Conservation (phyloP, 2,797 vertebrate species). For the Melanotaenia nigrans region DNA sequence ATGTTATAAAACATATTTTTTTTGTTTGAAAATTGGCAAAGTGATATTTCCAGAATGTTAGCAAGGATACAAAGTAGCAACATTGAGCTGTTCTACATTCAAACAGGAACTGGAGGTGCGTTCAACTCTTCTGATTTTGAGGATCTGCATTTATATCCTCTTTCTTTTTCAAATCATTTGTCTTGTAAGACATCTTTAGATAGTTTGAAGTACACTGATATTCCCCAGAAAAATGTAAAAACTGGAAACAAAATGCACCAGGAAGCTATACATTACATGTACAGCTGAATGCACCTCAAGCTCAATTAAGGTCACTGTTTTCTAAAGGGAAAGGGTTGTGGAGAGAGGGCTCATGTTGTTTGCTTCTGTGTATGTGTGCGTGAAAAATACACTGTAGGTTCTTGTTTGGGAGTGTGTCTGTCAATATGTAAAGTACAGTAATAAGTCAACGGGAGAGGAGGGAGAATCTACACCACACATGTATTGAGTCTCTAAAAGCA, state of each 20-base stretch:
- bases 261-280: slow-evolving; percentile 34
- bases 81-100: slow-evolving; percentile 83
- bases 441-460: slow-evolving; percentile 64
- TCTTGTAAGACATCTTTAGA: slow-evolving; percentile 29
- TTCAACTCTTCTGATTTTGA: slow-evolving; percentile 64
- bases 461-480: slow-evolving; percentile 74
- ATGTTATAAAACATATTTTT: slow-evolving; percentile 91
- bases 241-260: slow-evolving; percentile 61
- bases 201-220: slow-evolving; percentile 36
- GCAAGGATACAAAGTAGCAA: slow-evolving; percentile 80
- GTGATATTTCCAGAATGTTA: slow-evolving; percentile 78
- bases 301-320: slow-evolving; percentile 82
- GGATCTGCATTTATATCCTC: slow-evolving; percentile 45
- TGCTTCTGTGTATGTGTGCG: slow-evolving; percentile 41
- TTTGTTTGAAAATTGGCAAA: slow-evolving; percentile 87
- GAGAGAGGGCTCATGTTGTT: slow-evolving; percentile 76
- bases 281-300: slow-evolving; percentile 79
- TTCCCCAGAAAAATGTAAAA: slow-evolving; percentile 47
- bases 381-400: background rate
- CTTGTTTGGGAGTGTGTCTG: slow-evolving; percentile 36
- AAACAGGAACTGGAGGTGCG: slow-evolving; percentile 77
- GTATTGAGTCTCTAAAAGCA: slow-evolving; percentile 75
- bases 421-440: slow-evolving; percentile 49
- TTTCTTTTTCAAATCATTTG: slow-evolving; percentile 55
- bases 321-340: slow-evolving; percentile 72